Evolutionary conservation across 2,113 vertebrate species (phyloP).

Genomic region (Carassius carassius): DNA sequence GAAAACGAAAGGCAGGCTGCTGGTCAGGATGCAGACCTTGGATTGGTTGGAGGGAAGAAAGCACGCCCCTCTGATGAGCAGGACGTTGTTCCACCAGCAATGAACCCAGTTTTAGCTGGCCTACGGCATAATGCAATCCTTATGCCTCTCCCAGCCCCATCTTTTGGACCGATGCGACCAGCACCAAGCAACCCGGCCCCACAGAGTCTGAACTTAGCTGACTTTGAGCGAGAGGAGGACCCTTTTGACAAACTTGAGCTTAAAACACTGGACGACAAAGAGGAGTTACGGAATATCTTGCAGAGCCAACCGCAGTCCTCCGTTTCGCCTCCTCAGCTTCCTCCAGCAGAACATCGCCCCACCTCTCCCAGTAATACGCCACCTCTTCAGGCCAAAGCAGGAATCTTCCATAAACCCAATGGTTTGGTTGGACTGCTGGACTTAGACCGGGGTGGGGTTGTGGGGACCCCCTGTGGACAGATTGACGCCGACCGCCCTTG

Average conservation of each 20-base stretch:
- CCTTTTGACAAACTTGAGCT: conserved; percentile 96
- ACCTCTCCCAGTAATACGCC: conserved; percentile 66
- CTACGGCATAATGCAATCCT: conserved; percentile 92
- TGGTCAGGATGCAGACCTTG: conserved; percentile 59
- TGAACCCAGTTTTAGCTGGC: conserved; percentile 90
- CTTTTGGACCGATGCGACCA: conserved; percentile 76
- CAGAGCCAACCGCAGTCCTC: conserved; percentile 77
- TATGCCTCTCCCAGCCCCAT: conserved; percentile 90
- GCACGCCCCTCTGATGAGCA: conserved; percentile 67
- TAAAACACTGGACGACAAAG: conserved; percentile 92
- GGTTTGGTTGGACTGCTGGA: conserved; percentile 89
- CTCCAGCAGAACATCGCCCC: conserved; percentile 33
- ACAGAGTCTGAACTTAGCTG: conserved; percentile 90
- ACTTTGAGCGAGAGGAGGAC: conserved; percentile 97
- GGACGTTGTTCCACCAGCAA: conserved; percentile 80
- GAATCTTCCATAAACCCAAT: conserved; percentile 87
- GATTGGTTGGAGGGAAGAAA: conserved; percentile 62
- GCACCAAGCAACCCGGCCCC: conserved; percentile 80
- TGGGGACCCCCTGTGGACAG: conserved; percentile 65
- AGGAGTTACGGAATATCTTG: conserved; percentile 91
- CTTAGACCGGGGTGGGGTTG: conserved; percentile 80
- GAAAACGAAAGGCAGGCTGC: conserved; percentile 47
- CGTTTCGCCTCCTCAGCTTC: conserved; percentile 62
- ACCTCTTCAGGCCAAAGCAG: conserved; percentile 66
- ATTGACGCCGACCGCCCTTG: conserved; percentile 76